A percentile compares a stretch with the other conserved stretches of the same genome.
phyloP scores from a whole-genome alignment of 2,797 vertebrate genomes.

The Malacoctenus gilli region DNA sequence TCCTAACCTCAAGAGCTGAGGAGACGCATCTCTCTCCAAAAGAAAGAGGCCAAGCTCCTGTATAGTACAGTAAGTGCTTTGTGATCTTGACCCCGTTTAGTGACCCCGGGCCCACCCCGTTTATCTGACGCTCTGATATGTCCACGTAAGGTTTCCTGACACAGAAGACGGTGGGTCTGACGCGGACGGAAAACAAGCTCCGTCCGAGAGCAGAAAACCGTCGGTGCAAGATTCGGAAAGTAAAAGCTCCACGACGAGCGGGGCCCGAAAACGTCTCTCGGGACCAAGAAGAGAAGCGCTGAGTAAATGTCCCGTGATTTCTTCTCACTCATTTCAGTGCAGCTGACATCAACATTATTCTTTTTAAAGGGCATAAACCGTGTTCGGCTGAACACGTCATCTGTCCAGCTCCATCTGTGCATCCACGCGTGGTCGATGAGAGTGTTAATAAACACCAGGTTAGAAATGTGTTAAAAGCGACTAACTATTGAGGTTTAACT shows the following conservation, averaged over 20 bases:
- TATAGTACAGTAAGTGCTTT: conserved; percentile 90
- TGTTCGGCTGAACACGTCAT: conserved; percentile 45
- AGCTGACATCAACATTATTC: conserved; percentile 61
- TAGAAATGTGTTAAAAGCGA: conserved; percentile 43
- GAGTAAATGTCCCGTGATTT: conserved; percentile 37
- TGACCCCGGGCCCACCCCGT: conserved; percentile 47
- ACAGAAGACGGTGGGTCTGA: conserved; percentile 48
- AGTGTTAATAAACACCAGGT: conserved; percentile 23
- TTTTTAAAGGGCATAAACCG: conserved; percentile 72
- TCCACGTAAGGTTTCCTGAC: conserved; percentile 54
- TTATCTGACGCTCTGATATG: conserved; percentile 70
- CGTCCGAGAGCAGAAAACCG: conserved; percentile 58
- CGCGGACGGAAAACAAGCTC: conserved; percentile 49
- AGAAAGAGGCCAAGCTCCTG: conserved; percentile 70
- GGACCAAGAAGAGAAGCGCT: conserved; percentile 35
- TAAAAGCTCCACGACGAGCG: conserved; percentile 21
- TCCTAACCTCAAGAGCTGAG: conserved; percentile 78
- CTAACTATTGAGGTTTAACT: too few species aligned
- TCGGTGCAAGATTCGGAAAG: conserved; percentile 34
- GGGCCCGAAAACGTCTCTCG: conserved; percentile 37
- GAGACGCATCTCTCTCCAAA: conserved; percentile 74
- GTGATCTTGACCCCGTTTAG: conserved; percentile 69
- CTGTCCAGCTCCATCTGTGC: conserved; percentile 68
- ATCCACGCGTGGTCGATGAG: conserved; percentile 15
- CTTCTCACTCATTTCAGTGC: conserved; percentile 46